These are phyloP conservation scores for Osmoderma eremita DNA, from an alignment of 2,888 invertebrate species.

Conservation along the genomic window DNA sequence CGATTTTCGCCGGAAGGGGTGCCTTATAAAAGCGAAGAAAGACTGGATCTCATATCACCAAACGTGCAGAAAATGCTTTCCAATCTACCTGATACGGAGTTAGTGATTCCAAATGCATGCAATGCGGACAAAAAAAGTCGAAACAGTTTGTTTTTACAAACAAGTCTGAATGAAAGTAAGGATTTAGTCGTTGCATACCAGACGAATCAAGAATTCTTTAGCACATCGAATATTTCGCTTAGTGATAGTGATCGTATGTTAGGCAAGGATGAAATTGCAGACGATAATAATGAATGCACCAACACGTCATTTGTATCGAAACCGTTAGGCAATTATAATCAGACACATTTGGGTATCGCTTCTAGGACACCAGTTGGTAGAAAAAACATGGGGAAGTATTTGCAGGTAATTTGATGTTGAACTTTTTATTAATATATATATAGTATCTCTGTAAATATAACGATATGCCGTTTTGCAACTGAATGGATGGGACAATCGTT, in stretches of 20 bases:
- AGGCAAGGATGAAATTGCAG: constrained; percentile 35
- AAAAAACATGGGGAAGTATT: constrained; percentile 60
- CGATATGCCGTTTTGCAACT: no score
- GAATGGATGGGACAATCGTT: no score
- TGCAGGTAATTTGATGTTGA: constrained; percentile 56
- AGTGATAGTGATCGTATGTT: constrained; percentile 41
- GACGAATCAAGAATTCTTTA: constrained; percentile 53
- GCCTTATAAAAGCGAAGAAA: constrained; percentile 57
- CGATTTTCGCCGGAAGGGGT: constrained; percentile 34
- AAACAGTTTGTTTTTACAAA: constrained; percentile 41
- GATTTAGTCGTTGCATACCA: constrained; percentile 1
- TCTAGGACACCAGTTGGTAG: constrained; percentile 62
- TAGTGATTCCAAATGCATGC: constrained; percentile 50
- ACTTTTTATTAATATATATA: no score
- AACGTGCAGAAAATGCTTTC: constrained; percentile 68
- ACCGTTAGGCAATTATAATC: constrained; percentile 61
- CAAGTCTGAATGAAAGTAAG: constrained; percentile 21
- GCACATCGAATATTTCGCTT: constrained; percentile 54
- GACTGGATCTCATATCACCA: constrained; percentile 62
- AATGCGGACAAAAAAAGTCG: constrained; percentile 35
- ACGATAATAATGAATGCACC: constrained; percentile 40
- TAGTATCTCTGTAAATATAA: no score
- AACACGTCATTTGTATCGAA: constrained; percentile 43
- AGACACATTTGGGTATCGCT: constrained; percentile 60
- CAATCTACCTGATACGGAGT: constrained; percentile 64